Evolutionary conservation across 2,797 vertebrate species (phyloP).

Genomic region (Cossypha polioptera): DNA sequence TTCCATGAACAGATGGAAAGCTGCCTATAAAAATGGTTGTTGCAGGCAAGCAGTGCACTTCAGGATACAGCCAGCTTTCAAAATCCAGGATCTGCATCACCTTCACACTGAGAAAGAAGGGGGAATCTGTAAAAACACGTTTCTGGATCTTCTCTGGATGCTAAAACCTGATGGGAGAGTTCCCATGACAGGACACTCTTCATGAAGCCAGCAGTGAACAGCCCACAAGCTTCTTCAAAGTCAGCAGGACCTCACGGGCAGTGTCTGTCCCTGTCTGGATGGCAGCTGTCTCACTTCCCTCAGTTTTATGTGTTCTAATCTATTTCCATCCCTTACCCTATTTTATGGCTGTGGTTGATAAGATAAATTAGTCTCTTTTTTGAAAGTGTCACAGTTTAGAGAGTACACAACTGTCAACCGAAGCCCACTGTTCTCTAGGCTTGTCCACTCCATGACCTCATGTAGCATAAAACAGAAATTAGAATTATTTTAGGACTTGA

Average conservation of each 20-base stretch:
- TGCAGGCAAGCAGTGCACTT: not conserved
- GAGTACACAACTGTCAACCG: not conserved
- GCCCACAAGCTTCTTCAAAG: conserved; percentile 28
- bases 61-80: not conserved
- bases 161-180: not conserved
- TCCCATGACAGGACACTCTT: not conserved
- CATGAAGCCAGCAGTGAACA: not conserved
- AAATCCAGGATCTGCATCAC: not conserved
- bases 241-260: not conserved
- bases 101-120: not conserved
- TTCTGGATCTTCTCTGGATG: not conserved
- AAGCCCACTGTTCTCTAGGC: not conserved
- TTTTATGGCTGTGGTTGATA: conserved; percentile 56
- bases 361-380: conserved; percentile 45
- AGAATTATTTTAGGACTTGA: conserved; percentile 31
- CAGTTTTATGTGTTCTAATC: conserved; percentile 64
- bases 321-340: conserved; percentile 40
- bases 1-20: not conserved
- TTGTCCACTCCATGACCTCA: not conserved
- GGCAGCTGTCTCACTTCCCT: conserved; percentile 19
- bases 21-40: not conserved
- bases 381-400: conserved; percentile 34
- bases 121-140: not conserved
- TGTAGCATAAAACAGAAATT: conserved; percentile 14
- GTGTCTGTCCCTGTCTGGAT: conserved; percentile 29